A percentile compares a stretch with the other conserved stretches of the same genome.
These are phyloP conservation scores for Mungos mungo DNA, from an alignment of 2,113 vertebrate species.

Conservation along the genomic window DNA sequence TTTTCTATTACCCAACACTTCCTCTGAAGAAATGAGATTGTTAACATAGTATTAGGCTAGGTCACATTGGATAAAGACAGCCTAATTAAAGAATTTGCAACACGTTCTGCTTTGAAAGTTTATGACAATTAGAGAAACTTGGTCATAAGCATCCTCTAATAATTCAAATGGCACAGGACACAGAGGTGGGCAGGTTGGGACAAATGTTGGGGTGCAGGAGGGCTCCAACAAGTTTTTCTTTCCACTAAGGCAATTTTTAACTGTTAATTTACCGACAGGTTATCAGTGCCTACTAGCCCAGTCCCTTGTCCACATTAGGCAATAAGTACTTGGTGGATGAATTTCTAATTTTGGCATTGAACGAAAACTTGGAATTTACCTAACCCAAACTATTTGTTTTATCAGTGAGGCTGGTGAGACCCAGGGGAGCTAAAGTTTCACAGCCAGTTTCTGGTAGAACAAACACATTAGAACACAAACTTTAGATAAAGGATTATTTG, in stretches of 20 bases:
- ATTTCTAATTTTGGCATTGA: neutral
- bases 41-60: neutral
- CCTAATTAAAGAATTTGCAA: neutral
- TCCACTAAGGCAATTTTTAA: neutral
- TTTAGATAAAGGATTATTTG: neutral
- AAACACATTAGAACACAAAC: neutral
- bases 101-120: neutral
- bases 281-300: neutral
- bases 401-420: neutral
- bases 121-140: neutral
- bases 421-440: neutral
- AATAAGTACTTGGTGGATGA: neutral
- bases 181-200: neutral
- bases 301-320: neutral
- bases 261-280: neutral
- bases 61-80: neutral
- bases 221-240: neutral
- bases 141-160: neutral
- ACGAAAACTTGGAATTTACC: neutral
- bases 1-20: neutral
- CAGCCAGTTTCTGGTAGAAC: neutral
- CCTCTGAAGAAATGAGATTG: neutral
- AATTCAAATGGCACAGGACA: neutral
- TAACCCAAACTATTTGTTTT: neutral
- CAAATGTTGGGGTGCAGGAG: neutral